Percentiles rank a stretch among this genome's conserved stretches.
phyloP scores from a whole-genome alignment of 1,140 invertebrate species.

The Sycophila sp. region DNA sequence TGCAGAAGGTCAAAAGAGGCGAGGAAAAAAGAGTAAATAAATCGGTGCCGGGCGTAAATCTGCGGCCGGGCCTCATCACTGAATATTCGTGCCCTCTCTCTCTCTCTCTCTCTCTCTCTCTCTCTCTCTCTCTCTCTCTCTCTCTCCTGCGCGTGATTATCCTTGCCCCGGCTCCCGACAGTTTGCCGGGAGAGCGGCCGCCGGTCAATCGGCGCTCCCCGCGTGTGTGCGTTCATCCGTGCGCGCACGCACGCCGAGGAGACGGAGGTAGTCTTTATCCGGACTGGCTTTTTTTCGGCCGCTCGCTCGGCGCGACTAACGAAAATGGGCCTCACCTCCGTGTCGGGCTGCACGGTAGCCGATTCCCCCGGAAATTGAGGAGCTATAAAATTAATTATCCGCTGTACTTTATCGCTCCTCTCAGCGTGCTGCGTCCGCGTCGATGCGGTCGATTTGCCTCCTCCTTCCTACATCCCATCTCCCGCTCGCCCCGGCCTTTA shows the following conservation, averaged over 20 bases:
- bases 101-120: conserved; percentile 1
- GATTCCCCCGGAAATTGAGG: conserved; percentile 66
- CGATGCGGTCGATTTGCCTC: conserved; percentile 49
- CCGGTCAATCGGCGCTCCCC: background rate
- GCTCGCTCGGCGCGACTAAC: conserved; percentile 50
- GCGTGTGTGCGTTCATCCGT: background rate
- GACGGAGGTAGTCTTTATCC: conserved; percentile 2
- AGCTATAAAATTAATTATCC: conserved; percentile 69
- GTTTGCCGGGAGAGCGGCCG: background rate
- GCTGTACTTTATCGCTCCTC: conserved; percentile 59
- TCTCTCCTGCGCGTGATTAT: background rate
- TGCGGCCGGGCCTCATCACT: conserved; percentile 60
- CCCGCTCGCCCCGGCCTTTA: background rate
- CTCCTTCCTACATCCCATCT: background rate
- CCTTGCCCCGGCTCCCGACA: background rate
- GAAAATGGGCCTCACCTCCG: conserved; percentile 51
- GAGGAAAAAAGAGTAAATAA: conserved; percentile 46
- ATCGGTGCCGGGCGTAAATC: conserved; percentile 62
- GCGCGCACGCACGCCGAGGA: background rate
- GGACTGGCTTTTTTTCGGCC: conserved; percentile 40
- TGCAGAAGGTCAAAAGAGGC: conserved; percentile 14
- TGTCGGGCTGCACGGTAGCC: conserved; percentile 55
- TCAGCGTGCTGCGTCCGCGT: conserved; percentile 37
- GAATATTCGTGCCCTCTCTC: conserved; percentile 50
- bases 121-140: conserved; percentile 17